Percentiles rank a stretch among this genome's conserved stretches.
These are phyloP conservation scores for Prionace glauca DNA, from an alignment of 2,797 vertebrate genomes.

Conservation along the genomic window DNA sequence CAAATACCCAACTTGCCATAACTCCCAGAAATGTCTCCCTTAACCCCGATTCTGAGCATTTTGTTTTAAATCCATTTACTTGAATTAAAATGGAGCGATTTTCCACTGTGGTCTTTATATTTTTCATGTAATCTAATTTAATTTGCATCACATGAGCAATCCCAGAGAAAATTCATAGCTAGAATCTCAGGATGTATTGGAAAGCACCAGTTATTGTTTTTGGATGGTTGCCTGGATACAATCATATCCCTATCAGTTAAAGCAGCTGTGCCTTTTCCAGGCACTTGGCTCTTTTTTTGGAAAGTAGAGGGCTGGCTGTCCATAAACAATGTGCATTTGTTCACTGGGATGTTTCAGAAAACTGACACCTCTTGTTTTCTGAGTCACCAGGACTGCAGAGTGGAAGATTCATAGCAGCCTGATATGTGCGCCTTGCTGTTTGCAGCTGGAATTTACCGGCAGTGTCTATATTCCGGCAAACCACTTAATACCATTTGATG, in stretches of 20 bases:
- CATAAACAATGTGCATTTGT: constrained; percentile 5
- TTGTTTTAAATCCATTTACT: not conserved
- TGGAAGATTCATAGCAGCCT: not conserved
- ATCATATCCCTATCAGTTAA: not conserved
- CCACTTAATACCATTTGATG: not conserved
- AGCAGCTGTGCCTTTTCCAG: not conserved
- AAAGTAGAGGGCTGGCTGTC: not conserved
- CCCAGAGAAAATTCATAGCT: not conserved
- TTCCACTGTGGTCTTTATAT: not conserved
- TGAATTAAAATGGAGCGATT: not conserved
- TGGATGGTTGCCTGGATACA: not conserved
- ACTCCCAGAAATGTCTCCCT: not conserved
- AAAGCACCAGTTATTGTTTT: constrained; percentile 1
- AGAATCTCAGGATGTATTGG: not conserved
- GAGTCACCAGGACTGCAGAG: not conserved
- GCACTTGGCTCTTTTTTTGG: not conserved
- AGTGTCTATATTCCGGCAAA: not conserved
- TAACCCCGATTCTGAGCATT: not conserved
- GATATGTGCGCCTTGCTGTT: not conserved
- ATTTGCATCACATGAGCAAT: not conserved
- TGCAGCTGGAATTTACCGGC: not conserved
- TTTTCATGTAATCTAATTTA: not conserved
- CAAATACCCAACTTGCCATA: not conserved
- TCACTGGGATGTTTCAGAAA: not conserved
- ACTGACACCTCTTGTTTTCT: not conserved